Evolutionary conservation across 2,888 invertebrate species (phyloP), one percentile per base, ranked within the genome.

Genomic region (Eremobia ochroleuca): DNA sequence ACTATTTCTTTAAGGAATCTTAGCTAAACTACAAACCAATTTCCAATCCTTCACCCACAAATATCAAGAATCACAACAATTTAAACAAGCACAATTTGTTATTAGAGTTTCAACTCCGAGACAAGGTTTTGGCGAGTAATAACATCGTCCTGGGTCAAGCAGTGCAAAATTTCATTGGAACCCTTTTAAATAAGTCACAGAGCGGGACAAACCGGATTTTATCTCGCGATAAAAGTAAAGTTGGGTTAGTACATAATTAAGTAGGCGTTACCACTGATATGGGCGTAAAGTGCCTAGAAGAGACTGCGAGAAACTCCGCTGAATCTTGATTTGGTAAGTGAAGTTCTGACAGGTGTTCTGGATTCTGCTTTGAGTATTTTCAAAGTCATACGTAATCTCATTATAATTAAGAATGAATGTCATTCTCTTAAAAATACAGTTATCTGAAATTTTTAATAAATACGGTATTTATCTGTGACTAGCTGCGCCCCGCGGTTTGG

Each of bases 191-290:
- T 90, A 91, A 91, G 88, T 91, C 86, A 89, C 86, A 70, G 78
- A 66, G 67, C 59, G 83, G 85, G 85, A 85, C 83, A 81, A 80
- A 79, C 74, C 34, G 78, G 87, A 87, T 85, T 84, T 88, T 90
- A 87, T 85, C 85, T 84, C 70, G 61, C 76, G 87, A 91, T 91
- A 88, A 91, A 91, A 90, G 88, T 89, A 86, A 89, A 90, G 88
- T 90, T 89, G 74, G 87, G 85, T 86, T 87, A 85, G 85, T 92
- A 87, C 90, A 91, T 92, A 91, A 91, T 90, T 90, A 88, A 90
- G 88, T 77, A 85, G 82, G 82, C 80, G 83, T 83, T 79, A 85
- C 90, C 86, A 67, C 75, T 79, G 75, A 84, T 75, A 71, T 72
- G 77, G 71, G 65, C 40, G 69, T 58, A 68, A 68, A 80, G 64